Percentiles rank a stretch among this genome's conserved stretches.
Conservation (phyloP, 2,888 invertebrate species). For the Phyto melanocephala region DNA sequence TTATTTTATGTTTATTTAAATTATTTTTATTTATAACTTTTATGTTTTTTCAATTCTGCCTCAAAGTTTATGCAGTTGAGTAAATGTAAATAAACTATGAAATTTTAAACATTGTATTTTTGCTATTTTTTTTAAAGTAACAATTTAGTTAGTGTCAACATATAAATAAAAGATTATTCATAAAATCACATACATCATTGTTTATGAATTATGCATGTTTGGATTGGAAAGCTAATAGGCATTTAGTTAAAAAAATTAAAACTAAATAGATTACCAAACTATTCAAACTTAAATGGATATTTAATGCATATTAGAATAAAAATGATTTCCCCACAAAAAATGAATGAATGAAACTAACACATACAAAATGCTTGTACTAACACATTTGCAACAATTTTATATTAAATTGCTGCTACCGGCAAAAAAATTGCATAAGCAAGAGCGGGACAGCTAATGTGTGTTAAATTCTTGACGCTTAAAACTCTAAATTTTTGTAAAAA, state of each 20-base stretch:
- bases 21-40: not conserved
- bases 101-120: constrained; percentile 16
- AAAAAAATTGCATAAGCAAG: too few relatives aligned
- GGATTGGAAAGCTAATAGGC: not conserved
- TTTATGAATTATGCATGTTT: not conserved
- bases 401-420: too few relatives aligned
- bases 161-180: not conserved
- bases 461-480: too few relatives aligned
- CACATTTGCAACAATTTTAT: too few relatives aligned
- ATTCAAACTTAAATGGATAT: not conserved
- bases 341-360: too few relatives aligned
- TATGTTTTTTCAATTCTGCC: not conserved
- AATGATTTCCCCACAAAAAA: too few relatives aligned
- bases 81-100: constrained; percentile 20
- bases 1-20: constrained; percentile 4
- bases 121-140: not conserved
- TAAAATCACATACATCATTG: not conserved
- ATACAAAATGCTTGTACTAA: too few relatives aligned
- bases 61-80: constrained; percentile 7
- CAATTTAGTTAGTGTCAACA: not conserved
- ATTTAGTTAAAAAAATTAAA: not conserved
- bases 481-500: too few relatives aligned
- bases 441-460: too few relatives aligned
- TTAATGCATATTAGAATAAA: too few relatives aligned
- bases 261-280: not conserved